Conservation (phyloP, 2,797 vertebrate species). For the Channallabes apus region DNA sequence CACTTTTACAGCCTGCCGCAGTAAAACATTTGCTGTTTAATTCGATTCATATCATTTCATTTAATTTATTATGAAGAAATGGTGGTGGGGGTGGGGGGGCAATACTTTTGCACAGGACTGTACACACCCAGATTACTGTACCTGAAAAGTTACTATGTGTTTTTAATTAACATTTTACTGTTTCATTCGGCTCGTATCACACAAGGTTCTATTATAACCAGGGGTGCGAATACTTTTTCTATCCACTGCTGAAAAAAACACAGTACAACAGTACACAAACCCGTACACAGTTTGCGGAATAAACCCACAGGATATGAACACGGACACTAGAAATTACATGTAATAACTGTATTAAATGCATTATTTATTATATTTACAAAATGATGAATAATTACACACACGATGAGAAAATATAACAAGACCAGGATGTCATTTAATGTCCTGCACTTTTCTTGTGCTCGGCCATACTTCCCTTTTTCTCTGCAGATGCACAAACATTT, state of each 20-base stretch:
- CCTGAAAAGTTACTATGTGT: no score
- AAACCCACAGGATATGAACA: background rate
- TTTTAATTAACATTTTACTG: background rate
- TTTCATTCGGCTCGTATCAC: background rate
- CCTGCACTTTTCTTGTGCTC: background rate
- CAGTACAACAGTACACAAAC: no score
- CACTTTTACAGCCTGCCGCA: no score
- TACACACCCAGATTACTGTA: no score
- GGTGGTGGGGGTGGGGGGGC: no score
- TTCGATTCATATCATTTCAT: no score
- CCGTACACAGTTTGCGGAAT: no score
- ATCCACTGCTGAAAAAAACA: background rate
- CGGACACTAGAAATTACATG: background rate
- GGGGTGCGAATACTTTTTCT: background rate
- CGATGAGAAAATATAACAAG: background rate
- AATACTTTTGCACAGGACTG: no score
- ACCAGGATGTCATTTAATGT: background rate
- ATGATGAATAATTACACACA: background rate
- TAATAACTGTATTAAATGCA: background rate
- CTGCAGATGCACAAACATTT: background rate
- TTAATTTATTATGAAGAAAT: no score
- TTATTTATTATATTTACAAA: background rate
- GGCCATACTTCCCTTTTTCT: background rate
- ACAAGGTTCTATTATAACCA: background rate
- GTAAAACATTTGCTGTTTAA: no score